Conservation (phyloP, 2,113 vertebrate species). For the Cromileptes altivelis region DNA sequence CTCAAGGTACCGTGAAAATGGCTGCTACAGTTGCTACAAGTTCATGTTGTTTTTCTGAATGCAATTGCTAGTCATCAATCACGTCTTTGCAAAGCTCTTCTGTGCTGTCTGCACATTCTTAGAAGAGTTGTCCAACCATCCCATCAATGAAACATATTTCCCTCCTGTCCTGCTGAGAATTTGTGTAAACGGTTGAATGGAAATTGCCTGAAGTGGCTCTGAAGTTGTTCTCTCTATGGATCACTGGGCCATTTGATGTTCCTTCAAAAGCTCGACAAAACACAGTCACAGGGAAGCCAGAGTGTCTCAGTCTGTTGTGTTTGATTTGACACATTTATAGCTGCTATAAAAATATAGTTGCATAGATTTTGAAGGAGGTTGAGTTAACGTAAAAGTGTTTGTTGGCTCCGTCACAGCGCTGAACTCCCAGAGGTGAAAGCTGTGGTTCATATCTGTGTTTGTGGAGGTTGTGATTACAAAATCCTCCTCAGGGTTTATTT, state of each 20-base stretch:
- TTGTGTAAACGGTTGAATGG: neutral
- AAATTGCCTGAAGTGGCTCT: slow-evolving; percentile 20
- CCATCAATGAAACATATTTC: neutral
- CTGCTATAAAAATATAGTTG: slow-evolving; percentile 38
- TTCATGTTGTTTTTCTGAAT: neutral
- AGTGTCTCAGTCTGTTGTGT: slow-evolving; percentile 15
- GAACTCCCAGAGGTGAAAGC: slow-evolving; percentile 12
- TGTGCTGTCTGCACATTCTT: neutral
- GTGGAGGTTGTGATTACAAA: slow-evolving; percentile 16
- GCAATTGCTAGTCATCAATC: neutral
- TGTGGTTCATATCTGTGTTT: slow-evolving; percentile 5
- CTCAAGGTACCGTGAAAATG: slow-evolving; percentile 88
- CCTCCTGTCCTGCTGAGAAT: neutral
- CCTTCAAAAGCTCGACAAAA: neutral
- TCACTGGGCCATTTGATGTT: neutral
- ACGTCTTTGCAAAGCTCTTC: neutral
- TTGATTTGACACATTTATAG: slow-evolving; percentile 42
- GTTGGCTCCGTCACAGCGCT: slow-evolving; percentile 12
- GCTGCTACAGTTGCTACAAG: neutral
- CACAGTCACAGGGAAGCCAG: slow-evolving; percentile 14
- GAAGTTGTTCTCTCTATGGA: neutral
- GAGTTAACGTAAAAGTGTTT: slow-evolving; percentile 27
- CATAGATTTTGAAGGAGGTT: slow-evolving; percentile 9
- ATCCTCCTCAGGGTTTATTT: slow-evolving; percentile 2
- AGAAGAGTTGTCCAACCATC: neutral